Percentiles rank a stretch among this genome's conserved stretches.
These are phyloP conservation scores for Probosciger aterrimus DNA, from an alignment of 2,113 vertebrate species.

Conservation along the genomic window DNA sequence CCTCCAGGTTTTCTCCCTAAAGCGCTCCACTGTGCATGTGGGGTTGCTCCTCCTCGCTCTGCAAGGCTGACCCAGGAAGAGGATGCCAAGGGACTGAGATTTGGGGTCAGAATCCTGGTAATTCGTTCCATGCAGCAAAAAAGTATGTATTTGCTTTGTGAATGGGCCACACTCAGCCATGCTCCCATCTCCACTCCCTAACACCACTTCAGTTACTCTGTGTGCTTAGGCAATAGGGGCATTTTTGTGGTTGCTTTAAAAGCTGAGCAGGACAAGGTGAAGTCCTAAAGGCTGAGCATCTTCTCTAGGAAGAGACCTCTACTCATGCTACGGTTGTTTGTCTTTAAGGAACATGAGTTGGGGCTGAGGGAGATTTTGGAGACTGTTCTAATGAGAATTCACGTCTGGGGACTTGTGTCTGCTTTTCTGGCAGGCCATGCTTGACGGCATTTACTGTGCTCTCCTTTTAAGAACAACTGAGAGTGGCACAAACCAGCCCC, in stretches of 20 bases:
- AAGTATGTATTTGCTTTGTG: background rate
- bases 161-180: background rate
- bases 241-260: background rate
- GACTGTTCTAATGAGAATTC: background rate
- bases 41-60: background rate
- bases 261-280: background rate
- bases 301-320: background rate
- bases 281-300: background rate
- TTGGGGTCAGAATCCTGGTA: background rate
- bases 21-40: background rate
- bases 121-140: background rate
- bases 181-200: background rate
- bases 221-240: background rate
- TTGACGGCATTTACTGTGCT: background rate
- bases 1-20: background rate
- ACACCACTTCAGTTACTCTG: background rate
- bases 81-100: background rate
- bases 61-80: background rate
- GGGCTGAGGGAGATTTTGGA: background rate
- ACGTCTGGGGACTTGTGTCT: background rate
- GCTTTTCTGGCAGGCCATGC: background rate
- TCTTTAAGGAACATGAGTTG: background rate
- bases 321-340: background rate
- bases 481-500: background rate
- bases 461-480: background rate